Percentiles rank a stretch among this genome's conserved stretches.
Conservation (phyloP, 2,113 vertebrate species). For the Eudyptes chrysolophus region DNA sequence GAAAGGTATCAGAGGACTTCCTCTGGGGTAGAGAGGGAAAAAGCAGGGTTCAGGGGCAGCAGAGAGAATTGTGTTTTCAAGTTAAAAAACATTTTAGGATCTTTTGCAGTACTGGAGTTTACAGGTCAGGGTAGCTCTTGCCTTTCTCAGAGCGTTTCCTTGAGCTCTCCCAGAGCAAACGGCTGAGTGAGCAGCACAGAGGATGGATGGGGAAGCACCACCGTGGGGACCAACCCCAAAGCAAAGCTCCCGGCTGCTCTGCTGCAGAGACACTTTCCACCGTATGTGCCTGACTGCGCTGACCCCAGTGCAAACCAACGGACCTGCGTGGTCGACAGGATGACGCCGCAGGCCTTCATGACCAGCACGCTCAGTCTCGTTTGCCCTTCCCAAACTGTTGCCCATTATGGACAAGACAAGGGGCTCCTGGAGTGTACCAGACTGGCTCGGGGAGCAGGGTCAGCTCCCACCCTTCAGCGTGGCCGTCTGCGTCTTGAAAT, state of each 20-base stretch:
- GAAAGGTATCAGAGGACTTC: background rate
- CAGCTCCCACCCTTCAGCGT: background rate
- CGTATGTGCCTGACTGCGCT: too few species aligned
- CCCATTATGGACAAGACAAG: background rate
- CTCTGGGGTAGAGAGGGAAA: background rate
- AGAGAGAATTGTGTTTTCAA: background rate
- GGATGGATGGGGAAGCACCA: background rate
- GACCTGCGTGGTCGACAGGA: rapidly evolving
- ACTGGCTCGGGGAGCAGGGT: background rate
- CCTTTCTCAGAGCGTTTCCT: background rate
- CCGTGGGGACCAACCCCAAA: rapidly evolving
- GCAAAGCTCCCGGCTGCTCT: background rate
- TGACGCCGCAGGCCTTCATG: background rate
- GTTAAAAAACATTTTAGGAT: background rate
- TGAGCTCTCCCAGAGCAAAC: background rate
- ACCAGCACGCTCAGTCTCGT: background rate
- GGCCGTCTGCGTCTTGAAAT: background rate
- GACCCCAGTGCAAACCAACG: background rate
- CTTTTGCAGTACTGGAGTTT: background rate
- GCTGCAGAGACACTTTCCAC: background rate
- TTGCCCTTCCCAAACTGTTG: background rate
- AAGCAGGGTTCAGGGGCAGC: background rate
- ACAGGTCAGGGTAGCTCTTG: background rate
- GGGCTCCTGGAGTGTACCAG: background rate
- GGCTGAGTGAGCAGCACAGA: background rate